phyloP scores from a whole-genome alignment of 2,888 invertebrate genomes.

The Harpalus rubripes region DNA sequence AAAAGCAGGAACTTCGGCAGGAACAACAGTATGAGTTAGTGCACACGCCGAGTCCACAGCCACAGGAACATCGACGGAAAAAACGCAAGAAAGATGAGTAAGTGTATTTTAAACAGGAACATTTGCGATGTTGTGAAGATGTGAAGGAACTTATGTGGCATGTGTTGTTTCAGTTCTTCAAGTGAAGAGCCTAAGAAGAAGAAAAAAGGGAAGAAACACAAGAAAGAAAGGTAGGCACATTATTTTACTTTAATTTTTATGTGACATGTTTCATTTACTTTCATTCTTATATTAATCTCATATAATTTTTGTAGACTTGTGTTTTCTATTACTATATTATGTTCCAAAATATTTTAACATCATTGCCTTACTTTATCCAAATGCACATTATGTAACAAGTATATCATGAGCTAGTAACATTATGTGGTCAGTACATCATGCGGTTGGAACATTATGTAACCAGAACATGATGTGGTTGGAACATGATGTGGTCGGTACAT shows the following conservation, averaged over 20 bases:
- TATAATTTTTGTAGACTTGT: conserved; percentile 22
- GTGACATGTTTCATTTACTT: conserved; percentile 45
- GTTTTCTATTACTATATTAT: conserved; percentile 9
- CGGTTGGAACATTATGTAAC: not conserved
- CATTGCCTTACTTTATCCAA: not conserved
- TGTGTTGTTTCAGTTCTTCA: conserved; percentile 81
- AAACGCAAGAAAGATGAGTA: conserved; percentile 86
- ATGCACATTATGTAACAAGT: not conserved
- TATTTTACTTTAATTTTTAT: conserved; percentile 29
- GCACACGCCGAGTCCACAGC: conserved; percentile 86
- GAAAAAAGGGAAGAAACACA: conserved; percentile 88
- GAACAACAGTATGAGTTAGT: conserved; percentile 85
- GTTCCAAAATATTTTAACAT: not conserved
- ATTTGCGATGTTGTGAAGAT: not conserved
- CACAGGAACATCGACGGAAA: conserved; percentile 70
- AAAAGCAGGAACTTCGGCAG: conserved; percentile 75
- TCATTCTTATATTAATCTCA: not conserved
- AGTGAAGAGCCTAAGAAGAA: conserved; percentile 88
- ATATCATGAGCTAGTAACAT: not conserved
- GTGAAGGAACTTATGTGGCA: not conserved
- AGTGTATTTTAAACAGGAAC: conserved; percentile 65
- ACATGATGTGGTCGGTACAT: not conserved
- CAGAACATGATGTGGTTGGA: not conserved
- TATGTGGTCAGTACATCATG: not conserved
- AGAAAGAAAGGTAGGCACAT: conserved; percentile 83